Conservation (phyloP, 2,797 vertebrate species). For the Danio kyathit region DNA sequence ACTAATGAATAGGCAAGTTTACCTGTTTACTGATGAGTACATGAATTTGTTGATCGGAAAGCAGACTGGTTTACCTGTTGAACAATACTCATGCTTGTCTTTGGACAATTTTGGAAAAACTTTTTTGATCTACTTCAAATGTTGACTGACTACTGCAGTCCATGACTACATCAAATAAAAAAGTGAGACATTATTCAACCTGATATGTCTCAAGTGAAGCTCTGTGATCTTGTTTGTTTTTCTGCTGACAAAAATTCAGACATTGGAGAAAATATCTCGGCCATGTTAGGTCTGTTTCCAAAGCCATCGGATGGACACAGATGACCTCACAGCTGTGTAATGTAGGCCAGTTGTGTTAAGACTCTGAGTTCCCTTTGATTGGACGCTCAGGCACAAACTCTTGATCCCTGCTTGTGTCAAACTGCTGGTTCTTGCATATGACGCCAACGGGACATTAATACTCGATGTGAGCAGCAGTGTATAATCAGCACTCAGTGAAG, state of each 20-base stretch:
- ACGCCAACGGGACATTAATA: constrained; percentile 35
- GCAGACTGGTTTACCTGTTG: too few relatives aligned
- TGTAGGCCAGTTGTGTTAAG: constrained; percentile 22
- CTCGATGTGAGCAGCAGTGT: constrained; percentile 8
- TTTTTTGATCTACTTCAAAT: too few relatives aligned
- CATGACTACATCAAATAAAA: too few relatives aligned
- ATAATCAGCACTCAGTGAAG: constrained; percentile 37
- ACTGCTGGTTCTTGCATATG: neutral
- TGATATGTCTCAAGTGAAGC: neutral
- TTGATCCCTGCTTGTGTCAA: constrained; percentile 29
- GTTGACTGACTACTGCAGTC: too few relatives aligned
- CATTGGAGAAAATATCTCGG: neutral
- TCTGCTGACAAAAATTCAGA: neutral
- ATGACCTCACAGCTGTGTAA: constrained; percentile 11
- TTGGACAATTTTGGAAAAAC: too few relatives aligned
- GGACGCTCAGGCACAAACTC: neutral
- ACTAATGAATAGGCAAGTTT: too few relatives aligned
- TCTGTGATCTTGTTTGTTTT: neutral
- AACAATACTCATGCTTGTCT: too few relatives aligned
- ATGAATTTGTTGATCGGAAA: too few relatives aligned
- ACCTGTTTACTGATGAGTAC: too few relatives aligned
- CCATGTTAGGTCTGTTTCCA: neutral
- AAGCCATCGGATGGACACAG: neutral
- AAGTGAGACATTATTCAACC: neutral
- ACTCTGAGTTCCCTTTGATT: constrained; percentile 1